Evolutionary conservation across 1,140 invertebrate species (phyloP).

Genomic region (Babylonia areolata): DNA sequence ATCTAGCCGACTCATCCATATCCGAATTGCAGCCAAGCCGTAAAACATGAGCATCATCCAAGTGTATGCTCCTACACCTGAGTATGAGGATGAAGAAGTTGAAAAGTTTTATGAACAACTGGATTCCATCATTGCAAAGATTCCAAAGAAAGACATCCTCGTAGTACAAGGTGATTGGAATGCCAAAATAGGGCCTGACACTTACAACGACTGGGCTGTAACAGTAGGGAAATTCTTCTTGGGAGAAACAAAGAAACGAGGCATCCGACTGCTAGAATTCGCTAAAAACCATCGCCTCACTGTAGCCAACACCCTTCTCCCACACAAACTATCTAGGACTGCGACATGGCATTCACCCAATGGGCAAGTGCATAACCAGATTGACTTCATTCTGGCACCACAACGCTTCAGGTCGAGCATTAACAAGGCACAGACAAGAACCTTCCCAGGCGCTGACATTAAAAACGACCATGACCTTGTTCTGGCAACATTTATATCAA

Average conservation of each 20-base stretch:
- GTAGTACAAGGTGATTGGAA: too few species aligned
- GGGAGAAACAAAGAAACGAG: constrained; percentile 13
- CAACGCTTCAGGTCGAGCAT: constrained; percentile 45
- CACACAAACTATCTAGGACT: constrained; percentile 10
- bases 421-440: constrained; percentile 52
- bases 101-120: too few species aligned
- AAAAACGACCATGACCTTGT: constrained; percentile 56
- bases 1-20: too few species aligned
- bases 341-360: constrained; percentile 39
- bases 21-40: too few species aligned
- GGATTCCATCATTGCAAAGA: too few species aligned
- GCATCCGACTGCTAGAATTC: neutral
- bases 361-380: constrained; percentile 43
- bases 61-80: too few species aligned
- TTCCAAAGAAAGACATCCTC: too few species aligned
- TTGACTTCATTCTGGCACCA: constrained; percentile 44
- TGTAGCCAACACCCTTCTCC: neutral
- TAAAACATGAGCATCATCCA: too few species aligned
- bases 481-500: constrained; percentile 40
- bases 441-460: constrained; percentile 46
- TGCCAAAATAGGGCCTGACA: too few species aligned
- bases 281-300: neutral
- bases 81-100: too few species aligned
- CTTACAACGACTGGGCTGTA: neutral
- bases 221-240: neutral